A percentile compares a stretch with the other conserved stretches of the same genome.
Evolutionary conservation across 1,140 invertebrate genomes (phyloP).

Genomic region (Dolichoris vasculosae): DNA sequence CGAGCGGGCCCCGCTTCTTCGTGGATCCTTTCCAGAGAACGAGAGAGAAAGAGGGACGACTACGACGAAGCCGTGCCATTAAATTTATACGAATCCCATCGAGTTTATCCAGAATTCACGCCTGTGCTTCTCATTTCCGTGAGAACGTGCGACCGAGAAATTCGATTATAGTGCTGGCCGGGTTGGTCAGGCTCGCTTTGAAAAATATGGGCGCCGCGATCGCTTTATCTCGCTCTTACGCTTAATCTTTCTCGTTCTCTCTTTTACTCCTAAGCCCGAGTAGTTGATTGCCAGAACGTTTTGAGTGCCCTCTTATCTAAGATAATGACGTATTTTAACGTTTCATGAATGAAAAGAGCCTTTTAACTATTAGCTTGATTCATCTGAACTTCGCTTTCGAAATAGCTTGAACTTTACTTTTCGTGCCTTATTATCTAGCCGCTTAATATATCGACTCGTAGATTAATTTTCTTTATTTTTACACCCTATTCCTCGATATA

Average conservation of each 20-base stretch:
- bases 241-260: neutral
- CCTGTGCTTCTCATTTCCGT: constrained; percentile 61
- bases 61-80: constrained; percentile 65
- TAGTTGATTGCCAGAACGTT: neutral
- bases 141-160: constrained; percentile 50
- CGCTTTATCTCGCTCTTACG: neutral
- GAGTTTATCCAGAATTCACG: constrained; percentile 65
- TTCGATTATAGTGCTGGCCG: constrained; percentile 40
- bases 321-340: constrained; percentile 38
- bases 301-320: constrained; percentile 23
- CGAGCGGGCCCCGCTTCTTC: constrained; percentile 35
- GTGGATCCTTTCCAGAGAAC: constrained; percentile 42
- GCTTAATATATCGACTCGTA: neutral
- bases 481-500: neutral
- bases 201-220: constrained; percentile 17
- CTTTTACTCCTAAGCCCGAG: neutral
- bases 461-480: neutral
- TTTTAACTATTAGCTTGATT: constrained; percentile 12
- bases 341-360: constrained; percentile 44
- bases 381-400: neutral
- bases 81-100: constrained; percentile 72
- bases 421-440: neutral
- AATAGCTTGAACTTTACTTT: constrained; percentile 6
- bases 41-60: neutral
- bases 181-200: constrained; percentile 12